Base-by-base conservation (phyloP, 2,113 vertebrate species). In the Argyrosomus japonicus region DNA sequence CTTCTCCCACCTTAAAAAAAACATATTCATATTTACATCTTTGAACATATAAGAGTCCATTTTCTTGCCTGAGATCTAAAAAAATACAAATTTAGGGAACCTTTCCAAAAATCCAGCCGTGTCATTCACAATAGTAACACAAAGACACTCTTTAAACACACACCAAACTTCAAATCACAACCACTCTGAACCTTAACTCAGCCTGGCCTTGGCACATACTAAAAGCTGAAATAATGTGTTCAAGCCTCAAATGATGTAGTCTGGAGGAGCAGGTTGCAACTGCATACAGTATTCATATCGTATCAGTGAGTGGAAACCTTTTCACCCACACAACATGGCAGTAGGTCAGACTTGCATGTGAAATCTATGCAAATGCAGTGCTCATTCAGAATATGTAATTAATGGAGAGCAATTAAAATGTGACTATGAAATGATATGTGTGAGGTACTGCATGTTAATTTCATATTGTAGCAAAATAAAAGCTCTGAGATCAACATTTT, bases 401-500 rank as follows among this genome's bases (percentile, higher is more conserved):
- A 92, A 90, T 85, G 81, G 61, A 81, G 62, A 84, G 86, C 81
- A 91, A 91, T 94, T 93, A 92, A 92, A 91, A 83, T 87, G 67
- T 73, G 72, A 84, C 78, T 81, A 63, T 79, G 72, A 85, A 89
- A 91, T 81, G 53, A 78, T 71, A 71, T 19, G 83, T 80, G 82
- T 62, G 60, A 69, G 62, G 72, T 11, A 21, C 17, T 43, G 91
- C 87, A 93, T 92, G 82, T 71, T 76, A 90, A 93, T 89, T 69
- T 27, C 10, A 45, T 0, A 2, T 25, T 79, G 58, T n/a, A 61
- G 58, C 65, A 81, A 70, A 56, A 57, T 23, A 51, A 81, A 77
- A 75, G 61, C 72, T 47, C 27, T 29, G 51, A 85, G 65, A 84
- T 79, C 75, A 77, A 77, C 60, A 50, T 57, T 75, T 80, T 51